Evolutionary conservation across 2,113 vertebrate species (phyloP), one percentile per base, ranked within the genome.

Genomic region (Pimephales promelas): DNA sequence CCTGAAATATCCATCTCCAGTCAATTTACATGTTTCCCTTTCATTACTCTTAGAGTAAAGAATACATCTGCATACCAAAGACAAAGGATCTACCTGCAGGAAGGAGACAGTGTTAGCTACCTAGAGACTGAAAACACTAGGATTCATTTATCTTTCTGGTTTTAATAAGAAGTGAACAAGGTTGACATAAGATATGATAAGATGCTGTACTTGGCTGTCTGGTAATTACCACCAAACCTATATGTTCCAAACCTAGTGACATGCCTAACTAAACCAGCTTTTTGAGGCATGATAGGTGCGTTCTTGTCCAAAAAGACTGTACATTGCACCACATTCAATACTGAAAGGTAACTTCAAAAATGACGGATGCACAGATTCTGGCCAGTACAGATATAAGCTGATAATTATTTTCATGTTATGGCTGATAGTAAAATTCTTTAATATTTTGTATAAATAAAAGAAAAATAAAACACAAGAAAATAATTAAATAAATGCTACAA

Each of bases 21-120:
- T 79, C 54, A 36, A 61, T 81, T 68, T 75, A 66, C 18, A 49
- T 34, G 5, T 64, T 80, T 52, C 49, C 45, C 9, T 11, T 61
- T 49, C 73, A 59, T 24, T 68, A 1, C 28, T 61, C 54, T 18
- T 16, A 26, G 45, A 28, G 47, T 54, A 20, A 77, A 20, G 47
- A 70, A 66, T 70, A 54, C 79, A 70, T 81, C 79, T 26, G 71
- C 57, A 45, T 47, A 10, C 28, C 79, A 82, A 59, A 76, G 57
- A 49, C 64, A 74, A 68, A 72, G 10, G 31, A 31, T 24, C 54
- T 66, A 74, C 61, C 66, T 73, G 45, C n/a, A 31, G 52, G 84
- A 52, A 61, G 34, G 22, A 11, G 22, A 54, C 2, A 22, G 3
- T 40, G 20, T n/a, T 64, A 3, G 10, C 34, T 73, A 56, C 72